Base-by-base conservation (phyloP, 2,113 vertebrate genomes). In the Apeltes quadracus region DNA sequence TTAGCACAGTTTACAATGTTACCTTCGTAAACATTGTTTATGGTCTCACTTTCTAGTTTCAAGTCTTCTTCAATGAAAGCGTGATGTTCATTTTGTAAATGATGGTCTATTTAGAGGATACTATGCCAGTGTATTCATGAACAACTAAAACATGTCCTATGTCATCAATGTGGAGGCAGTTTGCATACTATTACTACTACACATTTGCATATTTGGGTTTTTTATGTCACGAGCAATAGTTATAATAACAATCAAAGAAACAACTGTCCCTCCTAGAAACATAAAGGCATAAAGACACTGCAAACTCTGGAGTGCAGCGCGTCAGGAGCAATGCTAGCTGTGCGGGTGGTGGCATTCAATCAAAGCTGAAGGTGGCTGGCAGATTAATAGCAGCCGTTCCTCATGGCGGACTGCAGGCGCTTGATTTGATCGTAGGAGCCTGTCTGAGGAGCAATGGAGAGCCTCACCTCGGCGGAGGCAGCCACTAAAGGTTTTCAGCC, bases 381-480 rank as follows among this genome's bases (percentile, higher is more conserved):
- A 87, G 87, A 83, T 86, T 55, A 85, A 88, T 72, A 55, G 69
- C 74, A 41, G 29, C 77, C 32, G 62, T 82, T 82, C 76, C 75
- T 82, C 72, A 83, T 48, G 23, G 61, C 78, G 14, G 57, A 75
- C 44, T 77, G 59, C 46, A 66, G 64, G 72, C 75, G 53, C 51
- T 78, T 61, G 58, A 41, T 43, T 44, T n/a, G 51, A 43, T 65
- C 16, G 62, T 39, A 39, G 51, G 61, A 58, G 59, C 53, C 46
- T 64, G 64, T 74, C 53, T 23, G 14, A 41, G 27, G 23, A 2
- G 27, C 61, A 64, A 27, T n/a, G 64, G 61, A 69, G 25, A 34
- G 48, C 62, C 29, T 65, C 39, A 4, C n/a, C 32, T 57, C 53
- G 55, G 9, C 43, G 23, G 64, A 76, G 27, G 27, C 44, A n/a